These are phyloP conservation scores for Hirtodrosophila trivittata DNA, from an alignment of 2,888 invertebrate species.

Conservation along the genomic window DNA sequence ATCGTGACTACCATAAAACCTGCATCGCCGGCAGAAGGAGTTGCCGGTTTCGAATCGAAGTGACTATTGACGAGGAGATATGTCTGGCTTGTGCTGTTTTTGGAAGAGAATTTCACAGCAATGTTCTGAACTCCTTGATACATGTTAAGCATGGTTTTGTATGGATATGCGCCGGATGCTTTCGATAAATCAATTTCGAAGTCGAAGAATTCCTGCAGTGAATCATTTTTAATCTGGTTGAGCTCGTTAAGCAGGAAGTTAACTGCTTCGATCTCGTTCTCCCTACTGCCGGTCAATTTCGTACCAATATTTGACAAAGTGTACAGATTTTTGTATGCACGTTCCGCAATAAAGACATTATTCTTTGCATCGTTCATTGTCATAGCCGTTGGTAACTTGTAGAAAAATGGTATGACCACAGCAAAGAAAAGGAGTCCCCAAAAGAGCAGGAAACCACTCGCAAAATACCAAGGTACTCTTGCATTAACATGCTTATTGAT, in stretches of 20 bases:
- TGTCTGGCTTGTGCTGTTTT: constrained; percentile 63
- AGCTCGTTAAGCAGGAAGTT: constrained; percentile 82
- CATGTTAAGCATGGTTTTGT: constrained; percentile 66
- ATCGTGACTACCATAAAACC: constrained; percentile 87
- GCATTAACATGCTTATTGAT: too few species aligned
- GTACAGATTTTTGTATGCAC: constrained; percentile 28
- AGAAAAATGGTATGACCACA: constrained; percentile 51
- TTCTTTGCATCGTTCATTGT: constrained; percentile 15
- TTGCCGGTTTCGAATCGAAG: constrained; percentile 94
- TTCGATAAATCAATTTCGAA: constrained; percentile 78
- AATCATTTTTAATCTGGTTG: constrained; percentile 56
- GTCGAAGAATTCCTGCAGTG: constrained; percentile 69
- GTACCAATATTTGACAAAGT: constrained; percentile 23
- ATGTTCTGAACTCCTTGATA: constrained; percentile 81
- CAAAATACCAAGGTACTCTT: constrained; percentile 63
- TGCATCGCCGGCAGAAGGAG: constrained; percentile 89
- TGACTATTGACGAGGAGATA: constrained; percentile 92
- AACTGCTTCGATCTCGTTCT: constrained; percentile 87
- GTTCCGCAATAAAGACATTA: constrained; percentile 33
- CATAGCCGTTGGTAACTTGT: constrained; percentile 56
- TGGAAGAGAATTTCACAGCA: constrained; percentile 76
- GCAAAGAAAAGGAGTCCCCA: constrained; percentile 66
- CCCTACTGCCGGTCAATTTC: constrained; percentile 86
- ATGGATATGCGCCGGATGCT: constrained; percentile 72
- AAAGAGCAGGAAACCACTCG: constrained; percentile 55